A percentile compares a stretch with the other conserved stretches of the same genome.
These are phyloP conservation scores for Ctenochaetus hawaiiensis DNA, from an alignment of 2,797 vertebrate genomes.

Conservation along the genomic window DNA sequence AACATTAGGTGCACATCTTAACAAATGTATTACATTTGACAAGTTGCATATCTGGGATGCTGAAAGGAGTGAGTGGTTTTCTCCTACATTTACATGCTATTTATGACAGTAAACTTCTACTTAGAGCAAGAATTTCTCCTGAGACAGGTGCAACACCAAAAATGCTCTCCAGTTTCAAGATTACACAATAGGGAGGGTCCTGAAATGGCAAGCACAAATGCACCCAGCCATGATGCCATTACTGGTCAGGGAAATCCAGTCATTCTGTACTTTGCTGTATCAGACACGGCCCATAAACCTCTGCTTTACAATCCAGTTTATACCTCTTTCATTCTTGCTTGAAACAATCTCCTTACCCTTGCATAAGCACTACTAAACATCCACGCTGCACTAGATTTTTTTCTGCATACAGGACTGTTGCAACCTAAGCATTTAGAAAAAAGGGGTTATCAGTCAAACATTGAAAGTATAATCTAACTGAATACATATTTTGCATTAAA, in stretches of 20 bases:
- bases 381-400: slow-evolving; percentile 16
- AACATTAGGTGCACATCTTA: slow-evolving; percentile 23
- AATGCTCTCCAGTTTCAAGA: slow-evolving; percentile 14
- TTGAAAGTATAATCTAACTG: not conserved
- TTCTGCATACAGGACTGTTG: slow-evolving; percentile 10
- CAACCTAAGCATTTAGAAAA: slow-evolving; percentile 22
- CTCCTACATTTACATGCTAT: slow-evolving; percentile 8
- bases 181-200: slow-evolving; percentile 5
- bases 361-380: slow-evolving; percentile 50
- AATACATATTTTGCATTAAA: no score
- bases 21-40: slow-evolving; percentile 11
- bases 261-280: slow-evolving; percentile 57
- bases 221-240: slow-evolving; percentile 41
- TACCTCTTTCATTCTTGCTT: slow-evolving; percentile 53
- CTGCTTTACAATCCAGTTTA: slow-evolving; percentile 73
- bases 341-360: slow-evolving; percentile 53
- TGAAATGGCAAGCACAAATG: slow-evolving; percentile 23
- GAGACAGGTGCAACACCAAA: slow-evolving; percentile 14
- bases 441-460: slow-evolving; percentile 19
- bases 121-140: not conserved
- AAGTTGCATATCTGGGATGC: slow-evolving; percentile 18
- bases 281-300: slow-evolving; percentile 73
- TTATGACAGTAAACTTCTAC: slow-evolving; percentile 6
- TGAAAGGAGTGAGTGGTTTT: not conserved
- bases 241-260: slow-evolving; percentile 48